Base-by-base conservation (phyloP, 2,113 vertebrate genomes). In the Sebastes fasciatus region DNA sequence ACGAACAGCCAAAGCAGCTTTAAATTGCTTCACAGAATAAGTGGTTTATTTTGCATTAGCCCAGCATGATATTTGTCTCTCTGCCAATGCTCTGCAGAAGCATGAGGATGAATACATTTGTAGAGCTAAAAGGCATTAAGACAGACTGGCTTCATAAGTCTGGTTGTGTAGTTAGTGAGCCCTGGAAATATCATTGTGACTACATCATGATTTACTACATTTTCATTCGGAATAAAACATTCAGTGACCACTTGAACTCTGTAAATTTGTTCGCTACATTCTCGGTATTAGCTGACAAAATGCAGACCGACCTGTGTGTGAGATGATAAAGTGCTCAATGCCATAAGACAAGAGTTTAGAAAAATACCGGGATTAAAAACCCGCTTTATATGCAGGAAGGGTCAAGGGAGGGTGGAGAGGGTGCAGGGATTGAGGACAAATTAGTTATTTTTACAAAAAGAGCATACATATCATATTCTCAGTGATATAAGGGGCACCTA, bases 21-120 rank as follows among this genome's bases (percentile, higher is more conserved):
- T 19, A 12, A 3, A 48, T 46, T 45, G 57, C 8, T 26, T 19
- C 48, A 72, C 6, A 21, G 21, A 77, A 52, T 46, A 69, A 72
- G 79, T 40, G 43, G 34, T 71, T 78, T 64, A 49, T 57, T 70
- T 74, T 79, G 49, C 64, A 60, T 72, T 3, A 7, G 61, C 65
- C 6, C 57, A 23, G 58, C 46, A 14, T 49, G 68, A 74, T 14
- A 62, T 65, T 74, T 72, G 78, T 21, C 73, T 80, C 70, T 77
- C 26, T 68, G 82, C 79, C 84, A 80, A 77, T 58, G 67, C 68
- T 61, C 51, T 48, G 66, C 66, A 83, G 58, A 76, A 70, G 77
- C 57, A 84, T 61, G 55, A 57, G 52, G 54, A 74, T 82, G 72
- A 88, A 82, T 88, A 82, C 0, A 84, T 88, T 76, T 77, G 57